Percentiles rank a stretch among this genome's conserved stretches.
Evolutionary conservation across 2,113 vertebrate species (phyloP).

Genomic region (Thalassoma bifasciatum): DNA sequence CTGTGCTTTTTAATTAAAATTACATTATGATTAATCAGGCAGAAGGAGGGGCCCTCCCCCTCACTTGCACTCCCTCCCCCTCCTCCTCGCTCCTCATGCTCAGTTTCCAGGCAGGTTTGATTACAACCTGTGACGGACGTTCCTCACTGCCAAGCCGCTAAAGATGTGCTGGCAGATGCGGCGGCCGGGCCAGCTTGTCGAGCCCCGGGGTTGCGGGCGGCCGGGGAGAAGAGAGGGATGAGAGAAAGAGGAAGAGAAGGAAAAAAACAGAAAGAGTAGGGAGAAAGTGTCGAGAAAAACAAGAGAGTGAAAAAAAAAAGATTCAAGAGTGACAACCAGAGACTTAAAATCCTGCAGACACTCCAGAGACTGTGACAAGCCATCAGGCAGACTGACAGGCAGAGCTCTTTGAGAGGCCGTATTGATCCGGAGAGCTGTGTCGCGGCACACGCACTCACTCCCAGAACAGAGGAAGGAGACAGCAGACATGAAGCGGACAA

Average conservation of each 20-base stretch:
- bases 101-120: conserved; percentile 92
- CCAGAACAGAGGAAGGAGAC: conserved; percentile 38
- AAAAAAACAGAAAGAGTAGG: conserved; percentile 34
- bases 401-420: conserved; percentile 39
- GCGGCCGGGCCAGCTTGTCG: conserved; percentile 81
- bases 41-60: conserved; percentile 88
- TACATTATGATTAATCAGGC: conserved; percentile 99
- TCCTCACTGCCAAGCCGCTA: conserved; percentile 94
- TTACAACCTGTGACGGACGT: conserved; percentile 96
- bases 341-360: conserved; percentile 54
- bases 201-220: conserved; percentile 76
- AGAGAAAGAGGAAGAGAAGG: conserved; percentile 31
- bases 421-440: conserved; percentile 64
- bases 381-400: conserved; percentile 57
- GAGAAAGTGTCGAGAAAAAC: conserved; percentile 23
- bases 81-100: conserved; percentile 60
- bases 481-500: conserved; percentile 15
- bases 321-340: conserved; percentile 9
- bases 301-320: conserved; percentile 27
- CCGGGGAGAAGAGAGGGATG: conserved; percentile 65
- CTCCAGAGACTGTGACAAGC: conserved; percentile 59
- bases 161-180: conserved; percentile 98
- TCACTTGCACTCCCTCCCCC: conserved; percentile 60
- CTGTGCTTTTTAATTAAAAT: conserved; percentile 99
- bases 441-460: conserved; percentile 28